Conservation (phyloP, 2,113 vertebrate genomes). For the Lichenostomus cassidix region DNA sequence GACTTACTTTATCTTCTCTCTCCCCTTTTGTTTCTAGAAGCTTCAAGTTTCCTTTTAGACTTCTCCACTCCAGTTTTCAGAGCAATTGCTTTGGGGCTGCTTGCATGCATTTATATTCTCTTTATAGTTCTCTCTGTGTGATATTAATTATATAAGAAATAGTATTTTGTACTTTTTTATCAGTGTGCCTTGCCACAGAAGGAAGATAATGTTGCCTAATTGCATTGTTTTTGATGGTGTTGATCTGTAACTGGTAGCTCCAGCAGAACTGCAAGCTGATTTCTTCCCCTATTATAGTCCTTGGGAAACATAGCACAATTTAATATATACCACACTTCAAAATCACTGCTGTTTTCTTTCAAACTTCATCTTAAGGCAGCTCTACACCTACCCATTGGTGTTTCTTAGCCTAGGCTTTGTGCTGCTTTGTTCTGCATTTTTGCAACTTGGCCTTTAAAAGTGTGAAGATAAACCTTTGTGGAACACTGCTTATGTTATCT, state of each 20-base stretch:
- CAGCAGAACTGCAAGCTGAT: not conserved
- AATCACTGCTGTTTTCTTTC: not conserved
- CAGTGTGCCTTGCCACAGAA: not conserved
- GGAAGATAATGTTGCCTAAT: not conserved
- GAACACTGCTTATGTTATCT: not conserved
- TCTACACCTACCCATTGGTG: not conserved
- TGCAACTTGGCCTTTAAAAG: not conserved
- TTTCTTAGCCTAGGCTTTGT: not conserved
- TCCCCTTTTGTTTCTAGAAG: not conserved
- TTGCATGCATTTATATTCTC: accelerated
- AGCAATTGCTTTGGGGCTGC: not conserved
- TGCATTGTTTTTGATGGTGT: not conserved
- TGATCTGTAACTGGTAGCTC: not conserved
- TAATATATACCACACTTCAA: not conserved
- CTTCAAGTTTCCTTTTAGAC: not conserved
- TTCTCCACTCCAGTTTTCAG: not conserved
- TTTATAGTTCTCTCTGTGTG: not conserved
- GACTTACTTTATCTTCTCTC: not conserved
- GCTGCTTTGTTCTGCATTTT: not conserved
- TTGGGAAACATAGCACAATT: not conserved
- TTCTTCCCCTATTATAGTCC: not conserved
- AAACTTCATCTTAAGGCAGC: not conserved
- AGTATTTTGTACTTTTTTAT: not conserved
- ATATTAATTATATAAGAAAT: not conserved
- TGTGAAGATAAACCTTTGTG: not conserved